These are phyloP conservation scores for Lepidurus couesii DNA, from an alignment of 1,140 invertebrate genomes.

Conservation along the genomic window DNA sequence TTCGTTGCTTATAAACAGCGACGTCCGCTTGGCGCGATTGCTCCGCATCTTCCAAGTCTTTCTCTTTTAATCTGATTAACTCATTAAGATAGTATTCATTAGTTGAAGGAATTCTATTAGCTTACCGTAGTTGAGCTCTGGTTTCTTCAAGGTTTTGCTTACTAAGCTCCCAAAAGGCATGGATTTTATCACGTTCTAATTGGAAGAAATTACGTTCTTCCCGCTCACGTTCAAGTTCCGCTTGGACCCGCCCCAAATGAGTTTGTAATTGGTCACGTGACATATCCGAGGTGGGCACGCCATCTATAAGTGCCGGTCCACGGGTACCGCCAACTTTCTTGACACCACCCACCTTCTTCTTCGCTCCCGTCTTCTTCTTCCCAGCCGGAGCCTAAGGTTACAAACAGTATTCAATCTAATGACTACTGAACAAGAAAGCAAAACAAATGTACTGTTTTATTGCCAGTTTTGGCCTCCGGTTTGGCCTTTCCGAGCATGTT, in stretches of 20 bases:
- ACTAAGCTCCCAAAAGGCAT: slow-evolving; percentile 90
- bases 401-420: not conserved
- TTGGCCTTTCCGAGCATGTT: slow-evolving; percentile 27
- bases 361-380: slow-evolving; percentile 42
- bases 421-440: not conserved
- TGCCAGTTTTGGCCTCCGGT: not conserved
- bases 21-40: slow-evolving; percentile 81
- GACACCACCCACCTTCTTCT: slow-evolving; percentile 39
- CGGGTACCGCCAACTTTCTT: slow-evolving; percentile 31
- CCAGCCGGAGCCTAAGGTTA: not conserved
- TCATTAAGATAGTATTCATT: not conserved
- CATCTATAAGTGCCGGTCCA: slow-evolving; percentile 68
- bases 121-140: slow-evolving; percentile 58
- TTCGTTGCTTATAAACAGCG: slow-evolving; percentile 84
- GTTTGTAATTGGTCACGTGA: slow-evolving; percentile 84
- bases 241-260: slow-evolving; percentile 76
- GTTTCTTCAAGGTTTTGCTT: slow-evolving; percentile 75
- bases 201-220: slow-evolving; percentile 95
- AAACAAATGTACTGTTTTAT: slow-evolving; percentile 17
- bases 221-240: slow-evolving; percentile 85
- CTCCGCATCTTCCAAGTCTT: slow-evolving; percentile 77
- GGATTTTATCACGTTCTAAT: slow-evolving; percentile 86
- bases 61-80: slow-evolving; percentile 66
- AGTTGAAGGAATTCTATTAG: not conserved
- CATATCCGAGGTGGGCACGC: slow-evolving; percentile 86